A percentile compares a stretch with the other conserved stretches of the same genome.
phyloP scores from a whole-genome alignment of 2,888 invertebrate species.

The Anoplius nigerrimus region DNA sequence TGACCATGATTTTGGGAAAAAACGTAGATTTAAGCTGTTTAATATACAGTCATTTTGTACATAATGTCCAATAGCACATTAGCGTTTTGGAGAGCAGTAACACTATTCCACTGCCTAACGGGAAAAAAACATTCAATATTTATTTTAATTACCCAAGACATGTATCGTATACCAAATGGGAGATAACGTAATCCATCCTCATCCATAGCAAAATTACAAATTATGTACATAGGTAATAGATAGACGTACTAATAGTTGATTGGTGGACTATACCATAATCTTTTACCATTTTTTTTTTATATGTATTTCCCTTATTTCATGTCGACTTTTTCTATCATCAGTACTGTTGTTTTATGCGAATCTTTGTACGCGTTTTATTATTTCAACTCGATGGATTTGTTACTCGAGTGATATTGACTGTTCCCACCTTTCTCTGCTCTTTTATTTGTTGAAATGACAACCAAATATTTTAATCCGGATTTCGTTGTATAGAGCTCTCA shows the following conservation, averaged over 20 bases:
- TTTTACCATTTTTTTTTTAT: constrained; percentile 38
- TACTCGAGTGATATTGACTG: constrained; percentile 13
- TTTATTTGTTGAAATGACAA: constrained; percentile 27
- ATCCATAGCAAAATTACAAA: constrained; percentile 19
- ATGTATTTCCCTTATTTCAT: constrained; percentile 30
- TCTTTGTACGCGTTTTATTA: constrained; percentile 44
- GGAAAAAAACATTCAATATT: constrained; percentile 27
- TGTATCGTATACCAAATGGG: constrained; percentile 18
- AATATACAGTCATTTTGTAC: constrained; percentile 27
- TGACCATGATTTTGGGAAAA: constrained; percentile 34
- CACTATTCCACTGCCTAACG: constrained; percentile 28
- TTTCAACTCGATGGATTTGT: constrained; percentile 29
- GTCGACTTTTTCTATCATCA: constrained; percentile 42
- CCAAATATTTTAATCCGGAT: constrained; percentile 30
- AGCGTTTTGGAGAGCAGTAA: constrained; percentile 44
- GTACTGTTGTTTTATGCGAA: constrained; percentile 3
- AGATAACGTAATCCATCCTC: constrained; percentile 26
- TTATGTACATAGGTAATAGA: constrained; percentile 38
- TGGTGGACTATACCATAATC: constrained; percentile 26
- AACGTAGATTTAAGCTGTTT: constrained; percentile 1
- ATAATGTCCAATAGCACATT: constrained; percentile 44
- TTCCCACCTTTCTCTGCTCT: neutral
- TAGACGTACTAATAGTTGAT: constrained; percentile 37
- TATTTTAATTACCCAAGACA: constrained; percentile 32
- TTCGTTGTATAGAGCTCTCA: constrained; percentile 41